Conservation (phyloP, 2,888 invertebrate species). For the Meteorus colon region DNA sequence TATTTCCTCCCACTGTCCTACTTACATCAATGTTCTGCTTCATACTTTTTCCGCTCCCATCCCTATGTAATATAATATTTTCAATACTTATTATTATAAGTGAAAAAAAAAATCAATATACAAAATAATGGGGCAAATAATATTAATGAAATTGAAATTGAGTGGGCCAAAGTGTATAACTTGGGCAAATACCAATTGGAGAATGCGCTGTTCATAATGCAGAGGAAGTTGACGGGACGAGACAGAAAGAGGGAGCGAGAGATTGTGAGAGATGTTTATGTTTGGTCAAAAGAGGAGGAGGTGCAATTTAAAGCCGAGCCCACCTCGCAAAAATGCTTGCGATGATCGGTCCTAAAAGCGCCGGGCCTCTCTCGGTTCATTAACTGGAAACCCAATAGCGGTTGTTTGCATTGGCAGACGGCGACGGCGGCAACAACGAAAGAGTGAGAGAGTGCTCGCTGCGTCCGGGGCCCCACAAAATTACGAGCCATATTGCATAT, state of each 20-base stretch:
- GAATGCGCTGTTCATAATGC: neutral
- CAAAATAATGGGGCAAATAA: conserved; percentile 45
- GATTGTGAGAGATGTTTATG: conserved; percentile 38
- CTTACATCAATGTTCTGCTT: conserved; percentile 9
- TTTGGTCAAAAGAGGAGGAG: conserved; percentile 50
- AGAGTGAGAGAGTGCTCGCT: conserved; percentile 41
- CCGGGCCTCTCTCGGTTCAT: conserved; percentile 62
- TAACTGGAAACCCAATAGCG: conserved; percentile 69
- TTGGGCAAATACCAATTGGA: neutral
- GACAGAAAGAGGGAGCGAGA: conserved; percentile 8
- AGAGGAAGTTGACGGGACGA: conserved; percentile 41
- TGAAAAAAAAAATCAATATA: conserved; percentile 23
- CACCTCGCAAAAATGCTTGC: conserved; percentile 65
- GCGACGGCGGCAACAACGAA: conserved; percentile 52
- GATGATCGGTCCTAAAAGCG: conserved; percentile 59
- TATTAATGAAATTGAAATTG: conserved; percentile 19
- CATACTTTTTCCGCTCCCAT: neutral
- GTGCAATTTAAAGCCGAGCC: conserved; percentile 67
- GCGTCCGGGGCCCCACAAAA: conserved; percentile 61
- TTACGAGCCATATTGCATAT: conserved; percentile 69
- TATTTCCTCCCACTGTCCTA: neutral
- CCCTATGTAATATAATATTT: neutral
- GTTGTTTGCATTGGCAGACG: conserved; percentile 68
- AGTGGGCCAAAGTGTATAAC: conserved; percentile 20
- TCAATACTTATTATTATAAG: neutral